Evolutionary conservation across 2,113 vertebrate genomes (phyloP).

Genomic region (Falco punctatus): DNA sequence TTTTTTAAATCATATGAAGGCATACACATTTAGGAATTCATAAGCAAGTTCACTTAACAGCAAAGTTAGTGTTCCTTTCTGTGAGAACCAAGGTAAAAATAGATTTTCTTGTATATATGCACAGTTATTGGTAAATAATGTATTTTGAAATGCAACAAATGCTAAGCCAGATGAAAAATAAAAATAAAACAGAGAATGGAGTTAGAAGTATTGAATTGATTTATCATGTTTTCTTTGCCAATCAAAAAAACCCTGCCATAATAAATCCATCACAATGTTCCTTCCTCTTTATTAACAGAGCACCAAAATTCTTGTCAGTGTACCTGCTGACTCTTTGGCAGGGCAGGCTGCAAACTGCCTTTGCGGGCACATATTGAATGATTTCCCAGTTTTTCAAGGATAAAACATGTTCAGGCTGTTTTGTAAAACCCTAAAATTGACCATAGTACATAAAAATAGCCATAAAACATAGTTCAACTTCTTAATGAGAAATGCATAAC

Average conservation of each 20-base stretch:
- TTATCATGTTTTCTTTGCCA: neutral
- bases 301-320: neutral
- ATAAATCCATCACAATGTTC: neutral
- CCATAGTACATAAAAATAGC: neutral
- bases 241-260: neutral
- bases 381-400: neutral
- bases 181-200: neutral
- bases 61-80: neutral
- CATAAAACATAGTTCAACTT: neutral
- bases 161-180: neutral
- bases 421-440: neutral
- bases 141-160: neutral
- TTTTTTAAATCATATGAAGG: neutral
- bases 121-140: neutral
- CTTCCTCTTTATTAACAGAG: neutral
- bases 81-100: neutral
- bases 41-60: neutral
- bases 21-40: neutral
- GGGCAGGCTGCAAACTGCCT: neutral
- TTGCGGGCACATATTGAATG: neutral
- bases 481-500: neutral
- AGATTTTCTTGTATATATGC: neutral
- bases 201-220: neutral
- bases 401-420: neutral
- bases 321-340: neutral